phyloP scores from a whole-genome alignment of 2,113 vertebrate genomes.

The Halichoerus grypus region DNA sequence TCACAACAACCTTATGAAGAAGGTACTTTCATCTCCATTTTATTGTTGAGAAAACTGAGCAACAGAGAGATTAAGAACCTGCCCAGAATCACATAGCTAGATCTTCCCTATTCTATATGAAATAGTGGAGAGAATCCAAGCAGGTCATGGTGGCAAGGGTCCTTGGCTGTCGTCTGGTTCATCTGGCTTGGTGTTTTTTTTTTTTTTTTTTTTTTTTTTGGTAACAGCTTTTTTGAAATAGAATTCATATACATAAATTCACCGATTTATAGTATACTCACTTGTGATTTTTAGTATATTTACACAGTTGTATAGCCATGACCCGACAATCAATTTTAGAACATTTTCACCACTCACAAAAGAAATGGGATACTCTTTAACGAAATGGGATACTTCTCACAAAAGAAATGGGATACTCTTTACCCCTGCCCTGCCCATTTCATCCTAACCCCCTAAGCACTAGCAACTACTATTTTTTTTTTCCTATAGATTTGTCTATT shows the following conservation, averaged over 20 bases:
- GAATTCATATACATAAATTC: background rate
- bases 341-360: background rate
- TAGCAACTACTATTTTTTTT: background rate
- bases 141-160: background rate
- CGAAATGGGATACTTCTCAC: background rate
- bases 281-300: background rate
- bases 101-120: background rate
- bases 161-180: background rate
- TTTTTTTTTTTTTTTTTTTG: background rate
- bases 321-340: background rate
- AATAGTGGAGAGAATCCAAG: background rate
- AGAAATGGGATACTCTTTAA: background rate
- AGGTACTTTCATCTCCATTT: background rate
- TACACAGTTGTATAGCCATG: background rate
- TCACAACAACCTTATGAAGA: background rate
- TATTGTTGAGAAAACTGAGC: background rate
- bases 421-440: background rate
- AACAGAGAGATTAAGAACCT: background rate
- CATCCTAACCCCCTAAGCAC: background rate
- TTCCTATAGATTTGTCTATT: background rate
- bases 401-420: background rate
- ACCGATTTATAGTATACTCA: background rate
- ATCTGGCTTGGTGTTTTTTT: background rate
- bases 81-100: background rate
- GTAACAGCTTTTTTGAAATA: background rate